Evolutionary conservation across 2,888 invertebrate genomes (phyloP), one percentile per base, ranked within the genome.

Genomic region (Mimas tiliae): DNA sequence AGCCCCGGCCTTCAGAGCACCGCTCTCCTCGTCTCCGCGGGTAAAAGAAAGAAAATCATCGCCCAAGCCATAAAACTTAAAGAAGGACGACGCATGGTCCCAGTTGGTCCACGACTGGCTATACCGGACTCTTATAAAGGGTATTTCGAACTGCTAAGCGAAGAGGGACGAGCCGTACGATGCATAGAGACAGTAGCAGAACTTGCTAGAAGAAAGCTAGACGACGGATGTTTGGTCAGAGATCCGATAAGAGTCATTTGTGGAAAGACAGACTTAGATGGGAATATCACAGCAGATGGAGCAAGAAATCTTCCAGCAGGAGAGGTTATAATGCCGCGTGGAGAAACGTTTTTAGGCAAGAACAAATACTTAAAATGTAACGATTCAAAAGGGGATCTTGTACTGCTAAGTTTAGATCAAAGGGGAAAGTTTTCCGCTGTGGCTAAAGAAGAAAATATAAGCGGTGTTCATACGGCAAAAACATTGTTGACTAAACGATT

Each of bases 101-200:
- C 96, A 77, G 96, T 97, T 34, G 96, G 96, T 58, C 97, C 97
- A 8, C 95, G 98, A 82, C 95, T 98, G 71, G 96, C 98, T 64
- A 98, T 99, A 69, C 98, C 99, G 7, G 97, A 98, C 79, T 96
- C 96, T 0, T 98, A 98, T 87, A 95, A 96, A 73, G 99, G 99
- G 9, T 98, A 97, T 90, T 99, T 99, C 87, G 98, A 99, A 88
- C 95, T 99, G 64, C 94, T 99, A 45, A 98, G 98, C 83, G 98
- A 99, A 90, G 98, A 99, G 88, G 98, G 98, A 0, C 94, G 97
- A 76, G 97, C 98, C 33, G 98, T 98, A 9, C 95, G 97, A 71
- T 97, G 98, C 78, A 97, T 98, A 80, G 97, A 98, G 85, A 97
- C 96, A 70, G 98, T 98, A 1, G 94, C 95, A 70, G 98, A 98